Evolutionary conservation across 2,113 vertebrate species (phyloP).

Genomic region (Loxodonta africana): DNA sequence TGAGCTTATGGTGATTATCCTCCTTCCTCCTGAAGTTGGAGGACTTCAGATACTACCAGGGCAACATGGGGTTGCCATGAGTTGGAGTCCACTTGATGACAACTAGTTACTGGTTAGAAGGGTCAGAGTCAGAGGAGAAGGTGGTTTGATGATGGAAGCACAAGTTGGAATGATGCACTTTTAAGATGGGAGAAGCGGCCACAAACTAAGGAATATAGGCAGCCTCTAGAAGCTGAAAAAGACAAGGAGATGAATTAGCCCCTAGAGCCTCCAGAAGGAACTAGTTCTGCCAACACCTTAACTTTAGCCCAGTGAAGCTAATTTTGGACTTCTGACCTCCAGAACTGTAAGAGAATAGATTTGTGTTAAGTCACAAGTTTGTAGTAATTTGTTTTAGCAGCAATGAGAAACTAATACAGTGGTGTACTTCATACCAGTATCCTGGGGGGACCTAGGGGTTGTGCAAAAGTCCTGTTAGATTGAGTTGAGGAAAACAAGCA

Average conservation of each 20-base stretch:
- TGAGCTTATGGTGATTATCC: too few relatives aligned
- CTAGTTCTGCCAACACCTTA: background rate
- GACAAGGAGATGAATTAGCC: background rate
- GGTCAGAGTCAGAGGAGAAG: background rate
- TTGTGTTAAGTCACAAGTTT: background rate
- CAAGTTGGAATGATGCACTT: background rate
- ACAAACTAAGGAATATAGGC: background rate
- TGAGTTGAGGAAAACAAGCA: background rate
- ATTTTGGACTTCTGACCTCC: constrained; percentile 35
- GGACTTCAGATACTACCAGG: background rate
- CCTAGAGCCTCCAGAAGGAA: background rate
- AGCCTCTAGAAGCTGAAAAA: background rate
- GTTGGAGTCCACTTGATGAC: background rate
- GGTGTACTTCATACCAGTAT: background rate
- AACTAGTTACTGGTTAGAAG: background rate
- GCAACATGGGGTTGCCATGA: background rate
- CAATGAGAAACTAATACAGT: background rate
- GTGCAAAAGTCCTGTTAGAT: background rate
- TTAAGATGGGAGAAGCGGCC: background rate
- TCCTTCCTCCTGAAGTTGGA: too few relatives aligned
- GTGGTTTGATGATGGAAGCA: background rate
- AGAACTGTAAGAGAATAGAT: background rate
- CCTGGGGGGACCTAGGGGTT: background rate
- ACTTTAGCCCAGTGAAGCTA: background rate
- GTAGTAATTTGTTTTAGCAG: background rate